Percentiles rank a stretch among this genome's conserved stretches.
phyloP scores from a whole-genome alignment of 2,797 vertebrate species.

The Hapalemur alaotrensis region DNA sequence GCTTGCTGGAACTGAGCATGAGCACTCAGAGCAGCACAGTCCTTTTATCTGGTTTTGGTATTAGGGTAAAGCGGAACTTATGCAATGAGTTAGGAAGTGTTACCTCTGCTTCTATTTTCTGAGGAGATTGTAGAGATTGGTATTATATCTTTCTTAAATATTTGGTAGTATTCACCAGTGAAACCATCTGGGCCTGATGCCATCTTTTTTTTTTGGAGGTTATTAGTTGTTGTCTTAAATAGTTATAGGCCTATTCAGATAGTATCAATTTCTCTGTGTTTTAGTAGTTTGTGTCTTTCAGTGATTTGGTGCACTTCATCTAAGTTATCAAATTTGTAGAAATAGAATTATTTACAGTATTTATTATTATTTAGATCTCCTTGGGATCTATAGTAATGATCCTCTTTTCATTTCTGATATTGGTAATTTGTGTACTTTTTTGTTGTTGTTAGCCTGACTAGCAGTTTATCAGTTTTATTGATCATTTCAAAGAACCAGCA shows the following conservation, averaged over 20 bases:
- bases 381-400: neutral
- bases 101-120: neutral
- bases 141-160: neutral
- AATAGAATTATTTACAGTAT: neutral
- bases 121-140: neutral
- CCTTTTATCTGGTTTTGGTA: neutral
- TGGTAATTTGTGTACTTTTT: neutral
- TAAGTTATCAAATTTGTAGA: neutral
- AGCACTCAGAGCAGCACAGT: neutral
- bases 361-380: neutral
- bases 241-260: neutral
- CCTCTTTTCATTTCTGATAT: neutral
- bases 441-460: neutral
- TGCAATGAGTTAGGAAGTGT: neutral
- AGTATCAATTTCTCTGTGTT: neutral
- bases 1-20: neutral
- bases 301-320: neutral
- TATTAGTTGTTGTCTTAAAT: neutral
- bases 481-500: neutral
- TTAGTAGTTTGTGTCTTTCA: neutral
- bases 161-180: neutral
- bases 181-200: neutral
- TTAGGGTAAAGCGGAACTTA: neutral
- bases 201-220: neutral
- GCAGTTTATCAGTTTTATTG: neutral